These are phyloP conservation scores for Pharmacophagus antenor DNA, from an alignment of 2,888 invertebrate species.

Conservation along the genomic window DNA sequence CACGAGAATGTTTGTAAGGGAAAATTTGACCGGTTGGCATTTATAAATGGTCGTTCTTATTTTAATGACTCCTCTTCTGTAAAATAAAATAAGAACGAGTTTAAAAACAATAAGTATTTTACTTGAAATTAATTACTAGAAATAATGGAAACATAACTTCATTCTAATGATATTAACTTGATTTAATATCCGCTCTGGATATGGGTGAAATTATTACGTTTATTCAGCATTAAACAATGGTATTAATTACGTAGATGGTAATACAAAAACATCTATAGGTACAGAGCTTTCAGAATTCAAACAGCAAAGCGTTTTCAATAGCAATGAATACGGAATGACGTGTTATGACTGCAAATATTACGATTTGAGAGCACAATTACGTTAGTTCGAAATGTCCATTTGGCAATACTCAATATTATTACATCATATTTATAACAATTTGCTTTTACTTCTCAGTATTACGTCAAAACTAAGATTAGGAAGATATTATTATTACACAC, in stretches of 20 bases:
- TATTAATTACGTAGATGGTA: background rate
- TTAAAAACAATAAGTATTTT: background rate
- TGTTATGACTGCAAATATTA: slow-evolving; percentile 2
- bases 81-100: too few relatives aligned
- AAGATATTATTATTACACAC: too few relatives aligned
- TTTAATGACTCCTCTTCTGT: too few relatives aligned
- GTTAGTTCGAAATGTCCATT: background rate
- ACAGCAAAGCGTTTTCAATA: background rate
- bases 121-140: background rate
- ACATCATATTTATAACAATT: background rate
- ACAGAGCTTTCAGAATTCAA: background rate
- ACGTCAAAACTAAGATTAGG: too few relatives aligned
- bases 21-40: too few relatives aligned
- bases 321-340: slow-evolving; percentile 2
- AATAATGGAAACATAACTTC: background rate
- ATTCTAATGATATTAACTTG: background rate
- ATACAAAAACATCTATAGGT: background rate
- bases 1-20: too few relatives aligned
- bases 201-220: background rate
- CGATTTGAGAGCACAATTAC: slow-evolving; percentile 2
- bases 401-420: background rate
- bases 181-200: background rate
- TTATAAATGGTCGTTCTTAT: too few relatives aligned
- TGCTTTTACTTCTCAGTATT: too few relatives aligned
- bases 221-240: background rate